A percentile compares a stretch with the other conserved stretches of the same genome.
phyloP scores from a whole-genome alignment of 2,113 vertebrate genomes.

The Enhydra lutris region DNA sequence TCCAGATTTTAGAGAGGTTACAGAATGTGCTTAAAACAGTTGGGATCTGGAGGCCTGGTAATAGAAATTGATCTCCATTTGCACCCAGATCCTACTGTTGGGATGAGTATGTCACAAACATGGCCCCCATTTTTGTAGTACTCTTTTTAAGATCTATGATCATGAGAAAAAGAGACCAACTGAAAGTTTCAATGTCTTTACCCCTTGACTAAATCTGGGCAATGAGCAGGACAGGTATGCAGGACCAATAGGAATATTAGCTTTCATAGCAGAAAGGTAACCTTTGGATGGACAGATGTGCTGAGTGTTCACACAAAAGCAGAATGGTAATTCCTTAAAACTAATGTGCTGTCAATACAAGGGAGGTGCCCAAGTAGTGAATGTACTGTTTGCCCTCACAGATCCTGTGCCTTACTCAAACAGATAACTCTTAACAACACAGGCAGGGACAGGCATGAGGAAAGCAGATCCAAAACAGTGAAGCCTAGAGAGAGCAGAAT shows the following conservation, averaged over 20 bases:
- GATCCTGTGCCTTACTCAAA: background rate
- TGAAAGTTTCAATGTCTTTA: background rate
- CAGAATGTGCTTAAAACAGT: background rate
- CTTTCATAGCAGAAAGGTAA: background rate
- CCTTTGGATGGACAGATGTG: background rate
- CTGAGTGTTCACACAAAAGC: background rate
- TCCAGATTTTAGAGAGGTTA: background rate
- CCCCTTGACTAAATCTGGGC: background rate
- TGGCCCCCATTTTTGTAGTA: background rate
- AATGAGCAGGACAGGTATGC: background rate
- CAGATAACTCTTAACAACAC: rapidly evolving
- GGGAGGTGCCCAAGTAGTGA: background rate
- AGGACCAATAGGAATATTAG: background rate
- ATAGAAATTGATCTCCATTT: background rate
- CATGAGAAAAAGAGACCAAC: background rate
- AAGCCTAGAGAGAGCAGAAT: background rate
- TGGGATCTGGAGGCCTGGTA: background rate
- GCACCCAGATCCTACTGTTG: background rate
- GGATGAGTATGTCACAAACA: background rate
- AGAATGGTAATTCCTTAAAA: background rate
- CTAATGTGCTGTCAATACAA: background rate
- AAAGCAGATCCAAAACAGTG: background rate
- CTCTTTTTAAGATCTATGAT: background rate
- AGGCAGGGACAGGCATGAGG: rapidly evolving
- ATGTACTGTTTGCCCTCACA: background rate